These are phyloP conservation scores for Apocheima hispidaria DNA, from an alignment of 2,888 invertebrate genomes.

Conservation along the genomic window DNA sequence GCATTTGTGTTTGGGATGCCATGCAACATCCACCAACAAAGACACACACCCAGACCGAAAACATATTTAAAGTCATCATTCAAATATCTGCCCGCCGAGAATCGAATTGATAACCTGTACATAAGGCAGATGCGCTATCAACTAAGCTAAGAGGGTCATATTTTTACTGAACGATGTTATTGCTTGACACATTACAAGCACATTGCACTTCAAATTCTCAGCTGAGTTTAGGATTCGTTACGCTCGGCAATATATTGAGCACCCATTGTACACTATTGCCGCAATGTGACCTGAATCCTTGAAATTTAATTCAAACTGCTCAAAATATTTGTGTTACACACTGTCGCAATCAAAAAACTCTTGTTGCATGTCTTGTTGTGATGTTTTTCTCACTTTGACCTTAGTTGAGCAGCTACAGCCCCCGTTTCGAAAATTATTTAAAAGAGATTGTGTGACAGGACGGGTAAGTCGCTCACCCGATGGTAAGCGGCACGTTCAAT, in stretches of 20 bases:
- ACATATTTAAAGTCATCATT: no score
- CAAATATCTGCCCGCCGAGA: no score
- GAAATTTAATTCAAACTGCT: slow-evolving; percentile 21
- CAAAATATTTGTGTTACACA: slow-evolving; percentile 11
- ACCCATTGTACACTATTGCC: slow-evolving; percentile 26
- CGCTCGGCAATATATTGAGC: slow-evolving; percentile 19
- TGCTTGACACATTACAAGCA: not conserved
- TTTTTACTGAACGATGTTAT: not conserved
- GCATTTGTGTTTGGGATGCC: no score
- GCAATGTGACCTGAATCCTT: slow-evolving; percentile 37
- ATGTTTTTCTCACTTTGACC: not conserved
- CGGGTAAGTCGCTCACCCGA: no score
- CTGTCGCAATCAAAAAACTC: slow-evolving; percentile 28
- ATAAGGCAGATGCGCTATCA: no score
- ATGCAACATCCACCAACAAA: no score
- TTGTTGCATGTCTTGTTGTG: no score
- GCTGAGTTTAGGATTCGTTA: slow-evolving; percentile 16
- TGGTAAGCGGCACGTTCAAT: no score
- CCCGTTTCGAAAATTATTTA: no score
- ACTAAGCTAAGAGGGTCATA: not conserved
- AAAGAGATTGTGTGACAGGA: no score
- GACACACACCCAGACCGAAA: no score
- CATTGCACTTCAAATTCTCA: not conserved
- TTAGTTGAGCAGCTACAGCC: not conserved
- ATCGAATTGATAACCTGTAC: no score